These are phyloP conservation scores for Athripsodes cinereus DNA, from an alignment of 2,888 invertebrate genomes.

Conservation along the genomic window DNA sequence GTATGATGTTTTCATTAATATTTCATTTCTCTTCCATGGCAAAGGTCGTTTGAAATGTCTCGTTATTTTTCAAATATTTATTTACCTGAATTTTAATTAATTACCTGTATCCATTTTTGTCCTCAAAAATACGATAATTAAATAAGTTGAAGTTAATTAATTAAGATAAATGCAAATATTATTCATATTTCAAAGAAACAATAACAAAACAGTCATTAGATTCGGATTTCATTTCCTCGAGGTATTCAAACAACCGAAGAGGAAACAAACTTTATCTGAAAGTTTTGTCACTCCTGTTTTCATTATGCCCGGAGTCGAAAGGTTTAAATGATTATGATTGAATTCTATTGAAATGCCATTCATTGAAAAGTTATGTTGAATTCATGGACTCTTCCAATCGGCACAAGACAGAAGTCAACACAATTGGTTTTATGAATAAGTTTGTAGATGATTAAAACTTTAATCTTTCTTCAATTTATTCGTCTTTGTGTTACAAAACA, in stretches of 20 bases:
- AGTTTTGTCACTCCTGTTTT: background rate
- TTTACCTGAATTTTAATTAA: too few relatives aligned
- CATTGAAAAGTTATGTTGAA: background rate
- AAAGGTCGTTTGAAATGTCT: too few relatives aligned
- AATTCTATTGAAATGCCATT: background rate
- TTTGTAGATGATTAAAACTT: background rate
- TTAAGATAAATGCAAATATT: too few relatives aligned
- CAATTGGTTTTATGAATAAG: background rate
- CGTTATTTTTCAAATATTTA: too few relatives aligned
- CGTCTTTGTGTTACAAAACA: too few relatives aligned
- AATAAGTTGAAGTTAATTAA: too few relatives aligned
- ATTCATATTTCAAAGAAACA: background rate
- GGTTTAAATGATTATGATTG: slow-evolving; percentile 1
- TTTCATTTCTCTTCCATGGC: too few relatives aligned
- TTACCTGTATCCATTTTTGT: too few relatives aligned
- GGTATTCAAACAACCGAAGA: background rate
- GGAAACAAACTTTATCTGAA: background rate
- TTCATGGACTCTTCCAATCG: background rate
- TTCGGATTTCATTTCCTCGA: background rate
- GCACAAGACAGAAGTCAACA: background rate
- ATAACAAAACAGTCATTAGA: slow-evolving; percentile 1
- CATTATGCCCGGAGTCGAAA: background rate
- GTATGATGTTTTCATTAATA: too few relatives aligned
- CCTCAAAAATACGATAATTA: too few relatives aligned
- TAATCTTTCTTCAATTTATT: background rate